phyloP scores from a whole-genome alignment of 2,888 invertebrate genomes.

The Erannis defoliaria region DNA sequence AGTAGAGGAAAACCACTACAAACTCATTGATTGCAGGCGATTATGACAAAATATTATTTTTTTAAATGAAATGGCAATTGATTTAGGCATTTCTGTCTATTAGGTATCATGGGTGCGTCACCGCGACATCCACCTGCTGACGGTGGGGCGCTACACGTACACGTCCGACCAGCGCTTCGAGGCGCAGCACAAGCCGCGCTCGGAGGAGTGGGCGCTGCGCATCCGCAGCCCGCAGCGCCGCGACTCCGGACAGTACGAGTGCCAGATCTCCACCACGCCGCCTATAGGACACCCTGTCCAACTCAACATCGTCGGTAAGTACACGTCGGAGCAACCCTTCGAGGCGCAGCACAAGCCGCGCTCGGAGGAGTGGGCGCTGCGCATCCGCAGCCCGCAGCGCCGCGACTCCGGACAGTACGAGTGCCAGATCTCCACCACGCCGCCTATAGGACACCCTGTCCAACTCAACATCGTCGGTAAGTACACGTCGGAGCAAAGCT shows the following conservation, averaged over 20 bases:
- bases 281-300: slow-evolving; percentile 94
- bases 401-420: slow-evolving; percentile 89
- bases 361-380: slow-evolving; percentile 45
- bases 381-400: slow-evolving; percentile 88
- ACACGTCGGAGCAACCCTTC: slow-evolving; percentile 93
- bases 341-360: slow-evolving; percentile 65
- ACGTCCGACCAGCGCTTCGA: slow-evolving; percentile 93
- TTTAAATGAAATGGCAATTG: neutral
- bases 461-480: slow-evolving; percentile 90
- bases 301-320: slow-evolving; percentile 94
- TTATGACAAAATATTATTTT: too few relatives aligned
- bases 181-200: slow-evolving; percentile 93
- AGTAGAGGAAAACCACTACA: too few relatives aligned
- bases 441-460: slow-evolving; percentile 94
- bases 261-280: slow-evolving; percentile 96
- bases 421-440: slow-evolving; percentile 94
- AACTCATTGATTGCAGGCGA: too few relatives aligned
- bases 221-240: slow-evolving; percentile 90
- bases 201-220: slow-evolving; percentile 94
- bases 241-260: slow-evolving; percentile 95
- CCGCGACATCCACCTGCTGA: slow-evolving; percentile 95
- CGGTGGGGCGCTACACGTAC: slow-evolving; percentile 96
- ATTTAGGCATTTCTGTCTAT: slow-evolving; percentile 45
- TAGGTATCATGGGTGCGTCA: slow-evolving; percentile 97
- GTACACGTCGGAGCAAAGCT: slow-evolving; percentile 92